A percentile compares a stretch with the other conserved stretches of the same genome.
Evolutionary conservation across 2,888 invertebrate species (phyloP).

Genomic region (Formica aserva): DNA sequence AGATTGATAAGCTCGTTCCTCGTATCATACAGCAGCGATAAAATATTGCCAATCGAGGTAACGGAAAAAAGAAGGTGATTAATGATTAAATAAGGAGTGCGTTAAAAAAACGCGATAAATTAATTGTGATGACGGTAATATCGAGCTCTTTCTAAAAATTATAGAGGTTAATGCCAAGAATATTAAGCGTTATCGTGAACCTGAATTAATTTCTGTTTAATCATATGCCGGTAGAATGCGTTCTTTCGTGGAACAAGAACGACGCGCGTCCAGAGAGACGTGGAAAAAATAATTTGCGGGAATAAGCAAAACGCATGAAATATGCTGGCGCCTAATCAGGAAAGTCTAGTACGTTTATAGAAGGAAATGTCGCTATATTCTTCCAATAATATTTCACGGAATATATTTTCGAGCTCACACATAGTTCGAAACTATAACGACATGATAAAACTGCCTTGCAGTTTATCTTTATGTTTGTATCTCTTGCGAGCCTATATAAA

Average conservation of each 20-base stretch:
- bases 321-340: conserved; percentile 44
- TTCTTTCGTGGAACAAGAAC: background rate
- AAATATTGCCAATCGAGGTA: background rate
- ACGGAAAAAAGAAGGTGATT: background rate
- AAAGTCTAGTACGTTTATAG: conserved; percentile 46
- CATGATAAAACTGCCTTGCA: conserved; percentile 27
- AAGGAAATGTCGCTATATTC: conserved; percentile 48
- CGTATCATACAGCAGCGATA: background rate
- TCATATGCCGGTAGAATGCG: background rate
- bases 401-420: conserved; percentile 20
- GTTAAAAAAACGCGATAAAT: conserved; percentile 6
- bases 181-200: conserved; percentile 19
- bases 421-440: conserved; percentile 13
- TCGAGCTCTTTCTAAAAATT: conserved; percentile 16
- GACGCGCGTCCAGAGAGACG: background rate
- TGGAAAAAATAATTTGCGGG: conserved; percentile 40
- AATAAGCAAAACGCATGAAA: conserved; percentile 30
- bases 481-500: background rate
- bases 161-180: conserved; percentile 9
- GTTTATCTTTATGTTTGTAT: conserved; percentile 9
- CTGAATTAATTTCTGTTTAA: conserved; percentile 48
- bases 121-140: conserved; percentile 11
- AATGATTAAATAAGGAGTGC: conserved; percentile 17
- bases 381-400: conserved; percentile 50
- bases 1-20: conserved; percentile 29